Percentiles rank a stretch among this genome's conserved stretches.
Conservation (phyloP, 37 sponge, comb jelly and placozoan genomes). For the Lycopodina hypogea region DNA sequence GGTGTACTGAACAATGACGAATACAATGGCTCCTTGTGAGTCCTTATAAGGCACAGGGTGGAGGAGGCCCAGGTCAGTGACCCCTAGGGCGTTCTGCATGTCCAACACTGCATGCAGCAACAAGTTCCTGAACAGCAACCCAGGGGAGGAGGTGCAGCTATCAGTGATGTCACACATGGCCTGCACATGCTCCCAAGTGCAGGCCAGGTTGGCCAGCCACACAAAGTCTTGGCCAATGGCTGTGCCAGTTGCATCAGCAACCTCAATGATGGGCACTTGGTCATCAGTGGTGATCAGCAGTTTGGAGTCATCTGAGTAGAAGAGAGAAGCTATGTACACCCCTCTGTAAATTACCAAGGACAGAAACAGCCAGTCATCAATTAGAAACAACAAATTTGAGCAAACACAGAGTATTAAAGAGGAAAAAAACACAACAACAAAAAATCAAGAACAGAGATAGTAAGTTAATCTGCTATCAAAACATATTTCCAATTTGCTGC, state of each 20-base stretch:
- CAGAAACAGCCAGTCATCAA: not conserved
- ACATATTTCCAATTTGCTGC: too few relatives aligned
- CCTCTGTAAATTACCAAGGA: conserved; percentile 35
- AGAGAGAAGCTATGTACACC: conserved; percentile 53
- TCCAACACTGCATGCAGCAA: conserved; percentile 46
- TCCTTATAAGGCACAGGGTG: conserved; percentile 66
- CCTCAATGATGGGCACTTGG: conserved; percentile 71
- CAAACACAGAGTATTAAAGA: not conserved
- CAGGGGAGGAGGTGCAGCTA: conserved; percentile 49
- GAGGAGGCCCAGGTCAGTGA: conserved; percentile 57
- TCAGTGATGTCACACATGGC: conserved; percentile 46
- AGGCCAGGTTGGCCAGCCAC: conserved; percentile 81
- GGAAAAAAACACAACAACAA: not conserved
- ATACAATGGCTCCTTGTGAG: conserved; percentile 47
- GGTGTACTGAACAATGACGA: conserved; percentile 51
- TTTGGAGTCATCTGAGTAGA: conserved; percentile 57
- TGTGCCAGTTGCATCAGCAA: conserved; percentile 49
- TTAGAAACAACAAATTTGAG: not conserved
- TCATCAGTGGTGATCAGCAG: conserved; percentile 72
- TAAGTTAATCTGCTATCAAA: not conserved
- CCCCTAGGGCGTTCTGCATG: conserved; percentile 43
- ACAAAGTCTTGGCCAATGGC: conserved; percentile 65
- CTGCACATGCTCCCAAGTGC: conserved; percentile 63
- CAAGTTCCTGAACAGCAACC: conserved; percentile 59
- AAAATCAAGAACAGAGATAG: not conserved